Percentiles rank a stretch among this genome's conserved stretches.
Conservation (phyloP, 2,888 invertebrate genomes). For the Drosophila demipolita region DNA sequence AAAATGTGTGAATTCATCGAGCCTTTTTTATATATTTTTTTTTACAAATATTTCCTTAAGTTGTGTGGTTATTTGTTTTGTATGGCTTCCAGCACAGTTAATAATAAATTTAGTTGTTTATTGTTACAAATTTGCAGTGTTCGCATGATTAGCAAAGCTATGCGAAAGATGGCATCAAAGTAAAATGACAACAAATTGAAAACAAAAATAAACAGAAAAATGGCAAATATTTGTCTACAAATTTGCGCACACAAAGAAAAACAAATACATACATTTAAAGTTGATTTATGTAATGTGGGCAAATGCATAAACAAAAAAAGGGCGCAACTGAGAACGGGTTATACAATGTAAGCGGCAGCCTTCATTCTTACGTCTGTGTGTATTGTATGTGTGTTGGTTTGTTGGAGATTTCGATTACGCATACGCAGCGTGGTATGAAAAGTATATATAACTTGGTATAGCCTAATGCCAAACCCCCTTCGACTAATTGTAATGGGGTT, state of each 20-base stretch:
- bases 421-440: constrained; percentile 42
- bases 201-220: constrained; percentile 33
- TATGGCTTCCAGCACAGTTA: constrained; percentile 48
- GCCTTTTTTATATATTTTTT: constrained; percentile 7
- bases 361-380: constrained; percentile 4
- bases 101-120: constrained; percentile 76
- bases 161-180: constrained; percentile 43
- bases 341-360: constrained; percentile 36
- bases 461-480: constrained; percentile 5
- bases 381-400: constrained; percentile 7
- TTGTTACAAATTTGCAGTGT: constrained; percentile 59
- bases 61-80: constrained; percentile 27
- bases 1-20: constrained; percentile 68
- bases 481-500: constrained; percentile 36
- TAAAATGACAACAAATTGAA: constrained; percentile 14
- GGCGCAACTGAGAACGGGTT: constrained; percentile 31
- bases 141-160: constrained; percentile 42
- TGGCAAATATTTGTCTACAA: constrained; percentile 49
- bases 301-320: constrained; percentile 38
- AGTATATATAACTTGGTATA: constrained; percentile 34
- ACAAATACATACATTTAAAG: constrained; percentile 18
- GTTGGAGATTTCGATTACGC: constrained; percentile 32
- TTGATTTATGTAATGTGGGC: constrained; percentile 57
- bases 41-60: constrained; percentile 34
- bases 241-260: constrained; percentile 30